These are phyloP conservation scores for Ellobium chinense DNA, from an alignment of 2,888 invertebrate species.

Conservation along the genomic window DNA sequence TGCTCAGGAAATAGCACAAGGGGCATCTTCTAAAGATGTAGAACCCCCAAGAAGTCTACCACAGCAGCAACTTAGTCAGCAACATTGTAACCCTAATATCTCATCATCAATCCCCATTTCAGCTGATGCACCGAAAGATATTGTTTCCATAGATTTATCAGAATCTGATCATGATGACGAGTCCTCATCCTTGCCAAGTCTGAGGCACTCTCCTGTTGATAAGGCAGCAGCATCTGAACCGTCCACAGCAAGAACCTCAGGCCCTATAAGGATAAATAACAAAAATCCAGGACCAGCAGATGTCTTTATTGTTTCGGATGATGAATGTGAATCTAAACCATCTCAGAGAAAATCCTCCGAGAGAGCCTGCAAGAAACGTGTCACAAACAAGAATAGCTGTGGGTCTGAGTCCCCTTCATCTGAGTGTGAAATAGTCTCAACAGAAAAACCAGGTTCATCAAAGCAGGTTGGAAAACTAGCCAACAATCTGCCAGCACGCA, in stretches of 20 bases:
- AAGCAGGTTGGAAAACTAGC: background rate
- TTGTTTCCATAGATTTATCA: constrained; percentile 1
- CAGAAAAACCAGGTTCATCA: background rate
- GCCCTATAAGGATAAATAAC: background rate
- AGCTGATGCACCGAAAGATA: background rate
- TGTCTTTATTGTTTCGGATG: constrained; percentile 5
- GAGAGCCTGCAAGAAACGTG: no score
- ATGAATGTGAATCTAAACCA: background rate
- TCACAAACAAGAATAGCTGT: background rate
- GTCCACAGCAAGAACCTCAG: background rate
- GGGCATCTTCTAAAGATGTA: background rate
- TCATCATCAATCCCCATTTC: background rate
- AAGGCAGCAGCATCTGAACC: background rate
- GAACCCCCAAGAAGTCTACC: background rate
- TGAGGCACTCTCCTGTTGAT: background rate
- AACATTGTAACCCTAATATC: background rate
- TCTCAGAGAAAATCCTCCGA: no score
- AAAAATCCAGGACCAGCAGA: background rate
- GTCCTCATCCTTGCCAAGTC: background rate
- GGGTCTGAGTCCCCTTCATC: background rate
- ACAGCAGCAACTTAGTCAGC: background rate
- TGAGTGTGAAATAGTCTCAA: constrained; percentile 1
- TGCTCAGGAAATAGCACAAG: background rate
- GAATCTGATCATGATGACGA: constrained; percentile 4
- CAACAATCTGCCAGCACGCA: background rate